A percentile compares a stretch with the other conserved stretches of the same genome.
phyloP scores from a whole-genome alignment of 2,113 vertebrate species.

The Phyllopteryx taeniolatus region DNA sequence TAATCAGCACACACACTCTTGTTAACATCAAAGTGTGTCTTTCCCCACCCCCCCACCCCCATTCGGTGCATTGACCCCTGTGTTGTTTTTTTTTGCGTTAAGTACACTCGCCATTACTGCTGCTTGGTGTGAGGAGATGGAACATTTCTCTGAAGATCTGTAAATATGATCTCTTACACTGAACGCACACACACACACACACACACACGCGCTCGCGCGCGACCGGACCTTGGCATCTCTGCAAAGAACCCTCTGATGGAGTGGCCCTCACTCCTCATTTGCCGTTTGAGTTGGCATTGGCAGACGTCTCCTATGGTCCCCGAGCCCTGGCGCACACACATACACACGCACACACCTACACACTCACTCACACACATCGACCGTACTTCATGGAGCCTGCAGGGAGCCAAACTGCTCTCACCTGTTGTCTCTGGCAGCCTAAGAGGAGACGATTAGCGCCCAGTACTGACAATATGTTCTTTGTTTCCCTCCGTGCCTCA shows the following conservation, averaged over 20 bases:
- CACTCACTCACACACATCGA: conserved; percentile 24
- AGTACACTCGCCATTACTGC: conserved; percentile 21
- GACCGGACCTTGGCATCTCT: conserved; percentile 46
- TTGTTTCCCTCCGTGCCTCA: conserved; percentile 55
- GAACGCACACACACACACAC: conserved; percentile 6
- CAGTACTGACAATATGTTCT: conserved; percentile 68
- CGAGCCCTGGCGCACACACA: conserved; percentile 20
- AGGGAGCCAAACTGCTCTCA: conserved; percentile 77
- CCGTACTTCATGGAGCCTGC: conserved; percentile 68
- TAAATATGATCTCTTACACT: conserved; percentile 16
- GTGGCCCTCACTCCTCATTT: conserved; percentile 50
- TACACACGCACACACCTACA: conserved; percentile 24
- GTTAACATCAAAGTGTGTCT: conserved; percentile 54
- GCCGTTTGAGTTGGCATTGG: conserved; percentile 66
- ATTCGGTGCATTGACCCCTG: background rate
- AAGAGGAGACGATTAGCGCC: conserved; percentile 68
- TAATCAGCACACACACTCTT: conserved; percentile 34
- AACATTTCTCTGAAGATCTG: conserved; percentile 15
- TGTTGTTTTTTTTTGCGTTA: conserved; percentile 20
- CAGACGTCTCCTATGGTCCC: conserved; percentile 48
- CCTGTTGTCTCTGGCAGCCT: conserved; percentile 78
- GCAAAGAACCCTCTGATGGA: conserved; percentile 61
- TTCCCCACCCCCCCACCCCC: background rate
- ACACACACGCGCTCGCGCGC: conserved; percentile 14
- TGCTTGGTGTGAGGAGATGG: conserved; percentile 21